phyloP scores from a whole-genome alignment of 2,113 vertebrate species.

The Leiothrix lutea region DNA sequence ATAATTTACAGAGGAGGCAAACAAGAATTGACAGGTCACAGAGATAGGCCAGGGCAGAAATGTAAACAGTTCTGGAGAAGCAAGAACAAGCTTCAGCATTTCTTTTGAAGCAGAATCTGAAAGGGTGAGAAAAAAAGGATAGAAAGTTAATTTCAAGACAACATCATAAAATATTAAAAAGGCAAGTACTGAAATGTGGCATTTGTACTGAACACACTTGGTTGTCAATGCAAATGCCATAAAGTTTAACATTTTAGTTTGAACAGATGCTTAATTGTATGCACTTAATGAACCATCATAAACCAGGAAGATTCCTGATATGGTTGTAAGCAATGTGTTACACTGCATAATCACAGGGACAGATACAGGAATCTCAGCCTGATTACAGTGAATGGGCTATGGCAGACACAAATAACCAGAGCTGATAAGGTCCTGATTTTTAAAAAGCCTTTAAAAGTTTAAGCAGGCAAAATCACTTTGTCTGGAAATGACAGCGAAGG shows the following conservation, averaged over 20 bases:
- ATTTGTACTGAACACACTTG: slow-evolving; percentile 35
- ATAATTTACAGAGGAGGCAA: neutral
- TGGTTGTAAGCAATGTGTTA: slow-evolving; percentile 19
- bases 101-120: neutral
- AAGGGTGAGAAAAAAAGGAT: neutral
- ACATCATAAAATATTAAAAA: slow-evolving; percentile 1
- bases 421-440: neutral
- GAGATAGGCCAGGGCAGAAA: neutral
- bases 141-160: neutral
- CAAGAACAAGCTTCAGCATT: neutral
- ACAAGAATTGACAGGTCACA: neutral
- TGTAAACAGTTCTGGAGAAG: neutral
- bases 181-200: slow-evolving; percentile 17
- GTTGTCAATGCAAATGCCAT: slow-evolving; percentile 44
- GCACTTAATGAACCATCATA: slow-evolving; percentile 56
- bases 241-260: slow-evolving; percentile 62
- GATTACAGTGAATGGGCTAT: neutral
- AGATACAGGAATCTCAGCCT: neutral
- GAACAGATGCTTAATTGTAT: slow-evolving; percentile 69
- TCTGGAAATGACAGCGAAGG: neutral
- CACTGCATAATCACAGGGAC: neutral
- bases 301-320: slow-evolving; percentile 49
- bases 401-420: neutral
- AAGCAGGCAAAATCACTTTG: neutral
- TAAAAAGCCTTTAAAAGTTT: neutral